Base-by-base conservation (phyloP, 2,797 vertebrate genomes). In the Geotrypetes seraphini region DNA sequence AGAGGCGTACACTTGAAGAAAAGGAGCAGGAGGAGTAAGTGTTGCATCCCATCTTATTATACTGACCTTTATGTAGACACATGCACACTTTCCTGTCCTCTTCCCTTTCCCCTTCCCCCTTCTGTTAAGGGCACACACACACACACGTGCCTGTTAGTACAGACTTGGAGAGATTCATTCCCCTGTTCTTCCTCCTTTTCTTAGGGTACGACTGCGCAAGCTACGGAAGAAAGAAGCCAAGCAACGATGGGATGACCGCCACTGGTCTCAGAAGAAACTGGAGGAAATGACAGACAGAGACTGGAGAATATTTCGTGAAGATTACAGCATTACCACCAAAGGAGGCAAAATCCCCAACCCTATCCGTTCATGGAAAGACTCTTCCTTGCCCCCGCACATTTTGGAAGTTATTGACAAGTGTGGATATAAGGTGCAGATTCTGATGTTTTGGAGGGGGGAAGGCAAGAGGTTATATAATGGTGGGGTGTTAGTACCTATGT, bases 221-320 rank as follows among this genome's bases (percentile, higher is more conserved):
- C 77, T 97, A 60, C 79, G 93, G 7, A 97, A 97, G 69, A 99
- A 97, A 53, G 95, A 98, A 44, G 95, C 93, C 28, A 97, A 97
- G 66, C 95, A 99, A 63, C 90, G 94, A 48, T 97, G 95, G 95
- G 94, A 97, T 5, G 93, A 97, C 63, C 61, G 94, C 5, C 95
- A 99, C 49, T 99, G 95, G 94, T 95, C 92, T n/a, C 95, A 99
- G 80, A 99, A 99, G 82, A 99, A 97, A 69, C 75, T 99, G 59
- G 95, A 97, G 0, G 94, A 99, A 75, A 99, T 99, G 94, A 96
- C 89, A 0, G 94, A 99, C 84, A 83, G 95, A 53, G 95, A 99
- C 73, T 99, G 95, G 95, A 75, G 94, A 28, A 97, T 97, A 65
- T 99, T 99, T 66, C 78, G 94, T 0, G 95, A 99, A 57, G 95